phyloP scores from a whole-genome alignment of 1,140 invertebrate genomes.

The Leucophenga varia region DNA sequence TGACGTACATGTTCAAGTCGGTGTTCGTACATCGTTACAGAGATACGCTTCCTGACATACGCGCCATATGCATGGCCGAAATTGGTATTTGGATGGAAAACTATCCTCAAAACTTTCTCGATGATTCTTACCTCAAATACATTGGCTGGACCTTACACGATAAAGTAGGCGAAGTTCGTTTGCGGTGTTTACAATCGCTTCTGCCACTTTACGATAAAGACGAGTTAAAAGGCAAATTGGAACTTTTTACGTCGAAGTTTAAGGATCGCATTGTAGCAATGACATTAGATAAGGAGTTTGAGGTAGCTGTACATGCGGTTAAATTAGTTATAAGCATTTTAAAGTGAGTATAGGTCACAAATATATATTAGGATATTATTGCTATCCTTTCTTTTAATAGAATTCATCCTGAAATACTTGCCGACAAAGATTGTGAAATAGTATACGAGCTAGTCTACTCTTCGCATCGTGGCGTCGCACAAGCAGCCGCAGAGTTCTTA shows the following conservation, averaged over 20 bases:
- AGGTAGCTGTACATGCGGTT: constrained; percentile 97
- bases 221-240: constrained; percentile 92
- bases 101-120: constrained; percentile 95
- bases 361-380: not conserved
- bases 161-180: constrained; percentile 75
- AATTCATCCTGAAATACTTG: constrained; percentile 90
- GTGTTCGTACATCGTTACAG: constrained; percentile 98
- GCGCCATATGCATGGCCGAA: constrained; percentile 97
- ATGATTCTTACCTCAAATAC: constrained; percentile 98
- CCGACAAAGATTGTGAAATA: constrained; percentile 98
- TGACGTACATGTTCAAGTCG: constrained; percentile 99
- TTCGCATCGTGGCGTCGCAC: constrained; percentile 88
- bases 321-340: constrained; percentile 92
- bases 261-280: constrained; percentile 99
- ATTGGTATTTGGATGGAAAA: constrained; percentile 99
- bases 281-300: constrained; percentile 98
- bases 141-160: constrained; percentile 93
- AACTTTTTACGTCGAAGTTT: constrained; percentile 98
- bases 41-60: constrained; percentile 95
- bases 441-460: constrained; percentile 99
- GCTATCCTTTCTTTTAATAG: constrained; percentile 59
- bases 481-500: constrained; percentile 97
- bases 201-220: constrained; percentile 94
- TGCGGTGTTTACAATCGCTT: constrained; percentile 81
- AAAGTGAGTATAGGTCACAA: constrained; percentile 63